These are phyloP conservation scores for Hirtodrosophila alboralis DNA, from an alignment of 2,888 invertebrate species.

Conservation along the genomic window DNA sequence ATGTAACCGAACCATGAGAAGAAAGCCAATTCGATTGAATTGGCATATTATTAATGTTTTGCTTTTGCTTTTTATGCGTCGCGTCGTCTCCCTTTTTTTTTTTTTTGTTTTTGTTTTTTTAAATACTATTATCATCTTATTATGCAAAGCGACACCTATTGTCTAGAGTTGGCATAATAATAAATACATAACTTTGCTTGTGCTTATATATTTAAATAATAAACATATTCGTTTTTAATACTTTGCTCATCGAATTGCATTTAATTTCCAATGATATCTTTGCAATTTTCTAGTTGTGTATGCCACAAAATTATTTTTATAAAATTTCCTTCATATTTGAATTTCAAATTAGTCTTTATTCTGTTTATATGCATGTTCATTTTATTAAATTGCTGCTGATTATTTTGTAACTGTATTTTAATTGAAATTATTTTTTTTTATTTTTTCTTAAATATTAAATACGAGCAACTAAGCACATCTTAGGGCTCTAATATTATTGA, in stretches of 20 bases:
- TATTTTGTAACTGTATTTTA: too few species aligned
- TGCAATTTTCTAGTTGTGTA: too few species aligned
- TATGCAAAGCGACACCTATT: constrained; percentile 46
- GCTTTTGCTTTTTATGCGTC: constrained; percentile 5
- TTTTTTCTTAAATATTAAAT: too few species aligned
- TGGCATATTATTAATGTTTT: constrained; percentile 34
- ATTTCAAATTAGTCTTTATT: too few species aligned
- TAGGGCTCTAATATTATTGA: too few species aligned
- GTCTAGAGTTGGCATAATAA: constrained; percentile 38
- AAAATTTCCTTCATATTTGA: too few species aligned
- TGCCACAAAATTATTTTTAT: too few species aligned
- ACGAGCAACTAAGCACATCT: too few species aligned
- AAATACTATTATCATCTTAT: constrained; percentile 11
- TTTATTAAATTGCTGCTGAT: too few species aligned
- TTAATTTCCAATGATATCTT: not conserved
- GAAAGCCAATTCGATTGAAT: constrained; percentile 24
- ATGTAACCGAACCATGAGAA: constrained; percentile 26
- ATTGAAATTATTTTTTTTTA: too few species aligned
- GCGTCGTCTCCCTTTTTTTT: not conserved
- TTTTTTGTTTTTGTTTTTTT: too few species aligned
- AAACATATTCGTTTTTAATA: constrained; percentile 8
- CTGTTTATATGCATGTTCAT: too few species aligned
- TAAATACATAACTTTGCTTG: constrained; percentile 15
- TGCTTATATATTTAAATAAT: constrained; percentile 5
- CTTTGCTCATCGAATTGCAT: constrained; percentile 1